A percentile compares a stretch with the other conserved stretches of the same genome.
Evolutionary conservation across 2,888 invertebrate genomes (phyloP).

Genomic region (Mystacides longicornis): DNA sequence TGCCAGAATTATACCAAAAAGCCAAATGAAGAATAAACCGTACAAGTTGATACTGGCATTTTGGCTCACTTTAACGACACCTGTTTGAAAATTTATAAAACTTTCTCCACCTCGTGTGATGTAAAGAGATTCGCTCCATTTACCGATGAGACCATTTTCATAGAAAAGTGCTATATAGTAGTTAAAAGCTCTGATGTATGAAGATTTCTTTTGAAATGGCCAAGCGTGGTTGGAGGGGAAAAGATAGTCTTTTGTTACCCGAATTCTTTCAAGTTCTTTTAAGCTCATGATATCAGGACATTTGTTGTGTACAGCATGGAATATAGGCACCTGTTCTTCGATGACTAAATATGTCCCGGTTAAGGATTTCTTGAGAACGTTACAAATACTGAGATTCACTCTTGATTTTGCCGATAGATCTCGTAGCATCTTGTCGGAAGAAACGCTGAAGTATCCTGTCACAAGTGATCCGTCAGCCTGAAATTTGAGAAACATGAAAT

Average conservation of each 20-base stretch:
- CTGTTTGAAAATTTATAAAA: slow-evolving; percentile 5
- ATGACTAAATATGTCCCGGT: slow-evolving; percentile 15
- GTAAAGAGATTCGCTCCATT: slow-evolving; percentile 12
- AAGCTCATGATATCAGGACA: slow-evolving; percentile 8
- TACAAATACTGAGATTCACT: slow-evolving; percentile 17
- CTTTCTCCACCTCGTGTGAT: not conserved
- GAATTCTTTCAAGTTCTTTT: slow-evolving; percentile 12
- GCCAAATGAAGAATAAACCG: slow-evolving; percentile 17
- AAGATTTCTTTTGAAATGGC: slow-evolving; percentile 20
- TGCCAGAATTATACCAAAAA: slow-evolving; percentile 13
- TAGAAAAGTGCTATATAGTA: slow-evolving; percentile 11
- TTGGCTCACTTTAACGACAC: not conserved
- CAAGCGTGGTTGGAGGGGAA: slow-evolving; percentile 21
- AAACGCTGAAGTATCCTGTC: slow-evolving; percentile 10
- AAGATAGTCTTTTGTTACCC: slow-evolving; percentile 15
- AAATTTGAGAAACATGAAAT: not conserved
- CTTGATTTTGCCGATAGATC: slow-evolving; percentile 9
- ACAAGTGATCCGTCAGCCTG: slow-evolving; percentile 18
- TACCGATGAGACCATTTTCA: slow-evolving; percentile 13
- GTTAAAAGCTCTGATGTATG: slow-evolving; percentile 17
- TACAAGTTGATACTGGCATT: slow-evolving; percentile 7
- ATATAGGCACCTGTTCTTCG: slow-evolving; percentile 16
- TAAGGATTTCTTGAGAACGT: slow-evolving; percentile 10
- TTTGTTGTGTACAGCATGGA: slow-evolving; percentile 11
- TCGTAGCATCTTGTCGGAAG: slow-evolving; percentile 10